Base-by-base conservation (phyloP, 2,113 vertebrate genomes). In the Trogon surrucura region DNA sequence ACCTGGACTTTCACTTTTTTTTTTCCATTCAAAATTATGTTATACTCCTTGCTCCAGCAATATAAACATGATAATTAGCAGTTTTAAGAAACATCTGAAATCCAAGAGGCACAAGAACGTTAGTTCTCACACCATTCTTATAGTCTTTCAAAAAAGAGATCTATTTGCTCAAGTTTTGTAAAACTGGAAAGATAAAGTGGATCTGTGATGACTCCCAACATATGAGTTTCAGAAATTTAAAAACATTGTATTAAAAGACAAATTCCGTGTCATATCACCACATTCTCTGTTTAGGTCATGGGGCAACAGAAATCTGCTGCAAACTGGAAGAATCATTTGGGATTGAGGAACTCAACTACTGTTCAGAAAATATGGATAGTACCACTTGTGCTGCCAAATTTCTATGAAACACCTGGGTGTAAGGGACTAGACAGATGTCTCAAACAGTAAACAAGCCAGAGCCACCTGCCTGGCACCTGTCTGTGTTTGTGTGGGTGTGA, bases 201-300 rank as follows among this genome's bases (percentile, higher is more conserved):
- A 29, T 3, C 13, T 7, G 14, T 3, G 5, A 45, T 6, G 15
- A 26, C 6, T 44, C 47, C 16, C 41, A 30, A 51, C 1, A 1
- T 3, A 6, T 57, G 9, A 4, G 17, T 29, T 67, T 78, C 21
- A 75, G 22, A 48, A 87, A 53, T 10, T 10, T 6, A 60, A 54
- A 54, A 20, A 0, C 18, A 48, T 4, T 41, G 36, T 17, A 60
- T 7, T 34, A 5, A 12, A 51, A 62, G 9, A 36, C 6, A 65
- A 19, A 81, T 56, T 47, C 30, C 38, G 6, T 29, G 23, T 65
- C 44, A 6, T 7, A 70, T 29, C 12, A 5, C 47, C 51, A 71
- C n/a, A 16, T 38, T 70, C 36, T 57, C 16, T 48, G 36, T 17
- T 15, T 32, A 20, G 27, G 20, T 29, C n/a, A 83, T 7, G 26